These are phyloP conservation scores for Acronicta leporina DNA, from an alignment of 2,888 invertebrate species.

Conservation along the genomic window DNA sequence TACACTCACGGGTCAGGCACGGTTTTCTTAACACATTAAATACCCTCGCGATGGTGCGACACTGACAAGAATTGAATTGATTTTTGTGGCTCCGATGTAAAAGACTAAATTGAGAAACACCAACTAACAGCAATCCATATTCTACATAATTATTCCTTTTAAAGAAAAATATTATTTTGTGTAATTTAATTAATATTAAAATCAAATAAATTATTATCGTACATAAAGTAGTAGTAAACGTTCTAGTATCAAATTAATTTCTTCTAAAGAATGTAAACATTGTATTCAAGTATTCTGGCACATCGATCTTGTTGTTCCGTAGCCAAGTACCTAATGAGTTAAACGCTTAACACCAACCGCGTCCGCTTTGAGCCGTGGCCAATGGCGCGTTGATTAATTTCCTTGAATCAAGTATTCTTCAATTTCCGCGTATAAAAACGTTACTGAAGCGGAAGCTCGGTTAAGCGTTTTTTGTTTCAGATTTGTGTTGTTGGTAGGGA, in stretches of 20 bases:
- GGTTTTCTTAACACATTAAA: too few relatives aligned
- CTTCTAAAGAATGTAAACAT: constrained; percentile 15
- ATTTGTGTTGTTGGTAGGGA: neutral
- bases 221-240: constrained; percentile 5
- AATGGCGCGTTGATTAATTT: constrained; percentile 72
- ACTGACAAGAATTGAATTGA: too few relatives aligned
- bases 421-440: constrained; percentile 53
- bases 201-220: neutral
- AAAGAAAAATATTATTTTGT: too few relatives aligned
- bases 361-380: constrained; percentile 71
- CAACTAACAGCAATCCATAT: too few relatives aligned
- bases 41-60: too few relatives aligned
- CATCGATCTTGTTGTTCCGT: constrained; percentile 68
- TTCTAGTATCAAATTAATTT: constrained; percentile 4
- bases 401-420: constrained; percentile 48
- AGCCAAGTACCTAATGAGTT: constrained; percentile 73
- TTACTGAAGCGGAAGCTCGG: constrained; percentile 13
- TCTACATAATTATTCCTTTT: too few relatives aligned
- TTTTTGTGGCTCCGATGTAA: too few relatives aligned
- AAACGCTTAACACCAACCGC: constrained; percentile 74
- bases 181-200: too few relatives aligned
- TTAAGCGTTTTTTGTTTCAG: constrained; percentile 7
- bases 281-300: constrained; percentile 63
- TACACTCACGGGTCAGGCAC: too few relatives aligned
- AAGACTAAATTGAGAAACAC: too few relatives aligned